Percentiles rank a stretch among this genome's conserved stretches.
These are phyloP conservation scores for Chlamydotis undulata DNA, from an alignment of 2,113 vertebrate genomes.

Conservation along the genomic window DNA sequence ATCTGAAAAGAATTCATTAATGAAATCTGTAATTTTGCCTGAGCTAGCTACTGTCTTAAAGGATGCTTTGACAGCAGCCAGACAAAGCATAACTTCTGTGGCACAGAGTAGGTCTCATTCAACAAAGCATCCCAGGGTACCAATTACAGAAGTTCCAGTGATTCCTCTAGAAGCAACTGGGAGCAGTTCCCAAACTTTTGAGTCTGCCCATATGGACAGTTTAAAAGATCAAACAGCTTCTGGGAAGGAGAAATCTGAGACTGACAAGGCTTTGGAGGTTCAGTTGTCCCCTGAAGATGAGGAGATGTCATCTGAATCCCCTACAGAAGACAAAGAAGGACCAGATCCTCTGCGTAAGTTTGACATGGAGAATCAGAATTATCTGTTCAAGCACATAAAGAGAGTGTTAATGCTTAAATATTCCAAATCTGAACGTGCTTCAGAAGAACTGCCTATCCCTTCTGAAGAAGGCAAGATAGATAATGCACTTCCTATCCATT, in stretches of 20 bases:
- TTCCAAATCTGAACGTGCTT: neutral
- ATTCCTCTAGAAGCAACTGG: slow-evolving; percentile 14
- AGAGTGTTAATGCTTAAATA: slow-evolving; percentile 36
- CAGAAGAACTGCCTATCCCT: neutral
- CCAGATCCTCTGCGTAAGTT: slow-evolving; percentile 19
- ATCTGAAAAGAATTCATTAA: slow-evolving; percentile 37
- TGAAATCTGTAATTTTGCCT: slow-evolving; percentile 58
- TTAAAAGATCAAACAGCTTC: neutral
- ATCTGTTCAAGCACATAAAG: slow-evolving; percentile 54
- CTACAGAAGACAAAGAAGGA: slow-evolving; percentile 25
- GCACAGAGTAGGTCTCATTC: neutral
- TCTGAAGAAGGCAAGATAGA: slow-evolving; percentile 17
- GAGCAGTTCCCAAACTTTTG: slow-evolving; percentile 1
- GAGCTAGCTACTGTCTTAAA: slow-evolving; percentile 56
- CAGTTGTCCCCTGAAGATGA: neutral
- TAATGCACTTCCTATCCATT: slow-evolving; percentile 57
- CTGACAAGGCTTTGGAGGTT: neutral
- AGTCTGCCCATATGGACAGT: neutral
- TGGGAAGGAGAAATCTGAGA: neutral
- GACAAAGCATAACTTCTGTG: slow-evolving; percentile 14
- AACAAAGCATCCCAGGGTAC: slow-evolving; percentile 1
- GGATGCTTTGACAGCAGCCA: slow-evolving; percentile 41
- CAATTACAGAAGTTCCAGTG: slow-evolving; percentile 27
- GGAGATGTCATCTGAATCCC: neutral
- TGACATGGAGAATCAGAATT: slow-evolving; percentile 42